Percentiles rank a stretch among this genome's conserved stretches.
These are phyloP conservation scores for Anolis sagrei DNA, from an alignment of 2,113 vertebrate genomes.

Conservation along the genomic window DNA sequence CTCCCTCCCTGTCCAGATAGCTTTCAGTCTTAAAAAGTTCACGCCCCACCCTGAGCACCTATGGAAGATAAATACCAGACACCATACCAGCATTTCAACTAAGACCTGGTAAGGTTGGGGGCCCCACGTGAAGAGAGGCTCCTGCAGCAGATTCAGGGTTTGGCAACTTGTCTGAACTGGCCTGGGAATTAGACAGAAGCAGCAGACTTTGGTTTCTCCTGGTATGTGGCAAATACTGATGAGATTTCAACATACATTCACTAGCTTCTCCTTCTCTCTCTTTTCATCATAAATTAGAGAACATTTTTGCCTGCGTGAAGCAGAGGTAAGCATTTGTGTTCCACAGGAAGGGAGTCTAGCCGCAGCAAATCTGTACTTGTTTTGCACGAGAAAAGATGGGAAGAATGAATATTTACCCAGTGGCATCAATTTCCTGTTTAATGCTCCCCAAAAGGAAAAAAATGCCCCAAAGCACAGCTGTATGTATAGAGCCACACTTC, in stretches of 20 bases:
- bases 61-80: not conserved
- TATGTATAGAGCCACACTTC: slow-evolving; percentile 57
- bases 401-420: slow-evolving; percentile 76
- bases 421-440: slow-evolving; percentile 84
- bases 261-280: not conserved
- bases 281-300: slow-evolving; percentile 47
- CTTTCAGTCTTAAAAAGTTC: slow-evolving; percentile 1
- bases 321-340: slow-evolving; percentile 55
- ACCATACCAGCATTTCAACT: not conserved
- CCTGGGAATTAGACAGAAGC: not conserved
- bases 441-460: slow-evolving; percentile 70
- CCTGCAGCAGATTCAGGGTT: not conserved
- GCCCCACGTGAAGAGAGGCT: accelerated
- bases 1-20: not conserved
- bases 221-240: not conserved
- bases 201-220: slow-evolving; percentile 33
- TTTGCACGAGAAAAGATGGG: slow-evolving; percentile 62
- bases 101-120: not conserved
- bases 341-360: slow-evolving; percentile 76
- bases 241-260: slow-evolving; percentile 41
- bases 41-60: accelerated
- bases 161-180: slow-evolving; percentile 32
- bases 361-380: slow-evolving; percentile 74
- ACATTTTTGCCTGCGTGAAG: slow-evolving; percentile 41
- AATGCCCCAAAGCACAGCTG: slow-evolving; percentile 66